A percentile compares a stretch with the other conserved stretches of the same genome.
Conservation (phyloP, 2,888 invertebrate genomes). For the Tethea ocularis region DNA sequence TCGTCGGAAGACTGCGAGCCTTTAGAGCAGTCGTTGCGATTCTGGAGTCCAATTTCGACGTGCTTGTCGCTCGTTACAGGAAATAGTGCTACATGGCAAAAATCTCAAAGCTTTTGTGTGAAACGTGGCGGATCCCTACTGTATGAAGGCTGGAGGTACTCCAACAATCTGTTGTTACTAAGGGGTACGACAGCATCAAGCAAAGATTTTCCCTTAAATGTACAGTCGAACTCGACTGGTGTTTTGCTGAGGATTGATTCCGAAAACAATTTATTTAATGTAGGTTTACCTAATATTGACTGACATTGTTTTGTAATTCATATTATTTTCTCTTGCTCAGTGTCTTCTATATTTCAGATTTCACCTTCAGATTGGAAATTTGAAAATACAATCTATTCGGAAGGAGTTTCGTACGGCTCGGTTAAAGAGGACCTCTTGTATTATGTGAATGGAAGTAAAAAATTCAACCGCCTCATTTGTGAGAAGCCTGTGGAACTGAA, state of each 20-base stretch:
- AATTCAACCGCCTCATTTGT: constrained; percentile 71
- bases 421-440: constrained; percentile 59
- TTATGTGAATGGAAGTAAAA: constrained; percentile 58
- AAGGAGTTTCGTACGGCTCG: constrained; percentile 50
- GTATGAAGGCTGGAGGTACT: constrained; percentile 72
- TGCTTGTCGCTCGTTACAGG: constrained; percentile 56
- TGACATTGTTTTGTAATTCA: not conserved
- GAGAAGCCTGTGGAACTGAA: constrained; percentile 57
- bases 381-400: constrained; percentile 24
- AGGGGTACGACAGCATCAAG: not conserved
- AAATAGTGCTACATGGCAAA: constrained; percentile 68
- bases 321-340: not conserved
- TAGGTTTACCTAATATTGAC: constrained; percentile 21
- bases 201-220: constrained; percentile 54
- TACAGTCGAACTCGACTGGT: constrained; percentile 47
- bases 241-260: constrained; percentile 47
- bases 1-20: constrained; percentile 52
- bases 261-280: constrained; percentile 29
- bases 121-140: constrained; percentile 58
- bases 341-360: constrained; percentile 45
- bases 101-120: constrained; percentile 59
- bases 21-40: constrained; percentile 46
- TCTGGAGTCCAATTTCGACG: constrained; percentile 62
- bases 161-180: constrained; percentile 49
- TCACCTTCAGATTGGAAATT: constrained; percentile 58